Evolutionary conservation across 1,140 invertebrate species (phyloP), one percentile per base, ranked within the genome.

Genomic region (Andrena cerasifolii): DNA sequence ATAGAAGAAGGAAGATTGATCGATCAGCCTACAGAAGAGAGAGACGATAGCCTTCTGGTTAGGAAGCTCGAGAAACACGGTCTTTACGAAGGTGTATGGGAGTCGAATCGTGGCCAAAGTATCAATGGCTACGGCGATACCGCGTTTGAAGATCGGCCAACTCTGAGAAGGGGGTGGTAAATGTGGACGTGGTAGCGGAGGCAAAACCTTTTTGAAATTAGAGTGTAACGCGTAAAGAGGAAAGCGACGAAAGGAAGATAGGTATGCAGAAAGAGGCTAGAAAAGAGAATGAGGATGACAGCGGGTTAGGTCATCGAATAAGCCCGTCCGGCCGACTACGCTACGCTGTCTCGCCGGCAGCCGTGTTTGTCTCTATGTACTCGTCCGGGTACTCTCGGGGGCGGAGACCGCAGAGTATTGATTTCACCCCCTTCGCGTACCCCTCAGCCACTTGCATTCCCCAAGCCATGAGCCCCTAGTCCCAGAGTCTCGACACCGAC

Each of bases 341-440:
- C n/a, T n/a, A 53, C 18, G 45, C 26, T n/a, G 51, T 78, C 58
- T 68, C 75, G 66, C 53, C 67, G 77, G 43, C 68, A 61, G 77
- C 85, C 79, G 87, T 89, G 86, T 90, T 89, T 87, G 89, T 88
- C 82, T 84, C 82, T 86, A 87, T 88, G 89, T 90, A 90, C 85
- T 86, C 87, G 83, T 87, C 82, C 86, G 81, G 85, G 87, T 89
- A 90, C 83, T 88, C 83, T 85, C 86, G 89, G 85, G 87, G 90
- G 89, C 90, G 90, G 90, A 91, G 89, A 91, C 90, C 90, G 87
- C 90, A 91, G 89, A 92, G 90, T 91, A 92, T 91, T 92, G 90
- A 91, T 91, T 91, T 90, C 88, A 90, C 75, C 88, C 87, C 80
- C 82, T 72, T 56, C 61, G 76, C 83, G 74, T 82, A 68, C 67